Percentiles rank a stretch among this genome's conserved stretches.
Conservation (phyloP, 64 coral and sea anemone species). For the Montipora sp. region DNA sequence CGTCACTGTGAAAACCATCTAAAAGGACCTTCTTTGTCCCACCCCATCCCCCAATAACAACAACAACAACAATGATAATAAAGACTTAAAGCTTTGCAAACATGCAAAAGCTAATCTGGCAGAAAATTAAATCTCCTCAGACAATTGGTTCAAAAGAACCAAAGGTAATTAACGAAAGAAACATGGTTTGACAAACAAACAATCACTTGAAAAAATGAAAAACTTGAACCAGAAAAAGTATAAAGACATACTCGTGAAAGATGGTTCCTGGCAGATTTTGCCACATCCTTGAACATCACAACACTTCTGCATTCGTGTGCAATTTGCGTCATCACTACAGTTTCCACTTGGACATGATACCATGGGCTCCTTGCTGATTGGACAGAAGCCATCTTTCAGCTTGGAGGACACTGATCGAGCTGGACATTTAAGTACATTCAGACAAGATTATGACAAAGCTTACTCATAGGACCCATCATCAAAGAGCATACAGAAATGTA, state of each 20-base stretch:
- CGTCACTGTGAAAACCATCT: too few species aligned
- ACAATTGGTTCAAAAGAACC: too few species aligned
- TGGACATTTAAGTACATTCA: background rate
- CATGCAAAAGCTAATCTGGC: too few species aligned
- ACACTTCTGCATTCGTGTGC: slow-evolving; percentile 51
- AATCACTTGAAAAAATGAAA: background rate
- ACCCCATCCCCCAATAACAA: too few species aligned
- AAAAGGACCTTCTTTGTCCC: too few species aligned
- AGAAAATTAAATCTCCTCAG: too few species aligned
- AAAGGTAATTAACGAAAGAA: background rate
- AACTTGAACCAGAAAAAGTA: background rate
- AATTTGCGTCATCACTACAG: slow-evolving; percentile 52
- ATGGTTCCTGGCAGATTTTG: slow-evolving; percentile 59
- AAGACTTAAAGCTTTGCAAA: too few species aligned
- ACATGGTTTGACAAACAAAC: background rate
- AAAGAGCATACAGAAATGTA: too few species aligned
- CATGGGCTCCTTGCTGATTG: slow-evolving; percentile 50
- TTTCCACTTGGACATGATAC: slow-evolving; percentile 25
- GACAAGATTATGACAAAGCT: background rate
- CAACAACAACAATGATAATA: too few species aligned
- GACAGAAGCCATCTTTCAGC: slow-evolving; percentile 56
- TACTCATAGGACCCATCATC: background rate
- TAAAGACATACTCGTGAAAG: background rate
- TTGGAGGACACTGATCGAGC: background rate
- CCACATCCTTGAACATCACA: slow-evolving; percentile 67